Conservation (phyloP, 2,888 invertebrate species). For the Muscina levida region DNA sequence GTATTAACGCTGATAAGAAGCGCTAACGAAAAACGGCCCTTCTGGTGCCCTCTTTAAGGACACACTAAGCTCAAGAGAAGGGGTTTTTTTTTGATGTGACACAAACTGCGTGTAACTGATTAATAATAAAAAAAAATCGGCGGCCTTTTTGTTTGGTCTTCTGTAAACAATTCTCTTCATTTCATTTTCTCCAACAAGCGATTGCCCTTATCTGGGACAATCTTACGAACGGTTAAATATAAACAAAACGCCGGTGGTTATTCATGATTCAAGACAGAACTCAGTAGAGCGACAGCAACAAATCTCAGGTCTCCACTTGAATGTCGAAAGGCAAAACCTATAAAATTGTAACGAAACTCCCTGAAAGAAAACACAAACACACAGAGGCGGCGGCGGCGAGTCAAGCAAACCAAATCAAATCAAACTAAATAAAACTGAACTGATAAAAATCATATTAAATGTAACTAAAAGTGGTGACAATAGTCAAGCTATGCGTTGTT, state of each 20-base stretch:
- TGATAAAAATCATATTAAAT: slow-evolving; percentile 54
- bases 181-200: neutral
- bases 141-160: slow-evolving; percentile 51
- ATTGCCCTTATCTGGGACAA: slow-evolving; percentile 4
- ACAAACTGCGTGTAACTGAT: slow-evolving; percentile 38
- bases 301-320: slow-evolving; percentile 28
- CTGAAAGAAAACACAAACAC: slow-evolving; percentile 39
- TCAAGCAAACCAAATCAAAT: neutral
- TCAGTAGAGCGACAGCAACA: slow-evolving; percentile 12
- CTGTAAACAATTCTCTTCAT: slow-evolving; percentile 23
- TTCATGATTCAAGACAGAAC: slow-evolving; percentile 1
- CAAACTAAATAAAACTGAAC: slow-evolving; percentile 32
- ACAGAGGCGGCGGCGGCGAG: too few species aligned
- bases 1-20: slow-evolving; percentile 9
- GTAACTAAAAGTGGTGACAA: slow-evolving; percentile 54
- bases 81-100: slow-evolving; percentile 39
- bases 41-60: neutral
- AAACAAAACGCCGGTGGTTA: slow-evolving; percentile 64
- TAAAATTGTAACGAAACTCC: slow-evolving; percentile 31
- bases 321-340: slow-evolving; percentile 18
- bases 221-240: slow-evolving; percentile 44
- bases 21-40: neutral
- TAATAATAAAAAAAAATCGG: slow-evolving; percentile 48
- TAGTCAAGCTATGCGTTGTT: neutral
- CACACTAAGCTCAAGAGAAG: neutral